phyloP scores from a whole-genome alignment of 1,140 invertebrate genomes.

The Sinella curviseta region DNA sequence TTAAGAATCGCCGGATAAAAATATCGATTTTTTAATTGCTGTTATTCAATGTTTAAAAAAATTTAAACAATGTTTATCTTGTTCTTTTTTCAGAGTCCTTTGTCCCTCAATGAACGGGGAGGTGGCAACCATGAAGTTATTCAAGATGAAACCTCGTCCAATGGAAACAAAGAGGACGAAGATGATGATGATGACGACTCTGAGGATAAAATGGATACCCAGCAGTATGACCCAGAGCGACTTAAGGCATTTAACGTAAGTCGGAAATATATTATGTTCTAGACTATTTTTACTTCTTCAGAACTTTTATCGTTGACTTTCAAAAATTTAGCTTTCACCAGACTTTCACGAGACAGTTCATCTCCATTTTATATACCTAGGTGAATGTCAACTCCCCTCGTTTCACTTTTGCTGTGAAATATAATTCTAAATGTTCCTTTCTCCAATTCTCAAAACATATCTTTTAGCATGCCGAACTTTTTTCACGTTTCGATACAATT shows the following conservation, averaged over 20 bases:
- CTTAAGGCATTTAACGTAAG: constrained; percentile 96
- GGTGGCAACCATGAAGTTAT: constrained; percentile 61
- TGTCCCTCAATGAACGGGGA: constrained; percentile 58
- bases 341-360: too few species aligned
- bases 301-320: not conserved
- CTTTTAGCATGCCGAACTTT: not conserved
- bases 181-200: constrained; percentile 81
- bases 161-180: constrained; percentile 86
- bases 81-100: constrained; percentile 62
- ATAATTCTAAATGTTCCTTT: too few species aligned
- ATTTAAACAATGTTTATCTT: too few species aligned
- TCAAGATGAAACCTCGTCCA: constrained; percentile 86
- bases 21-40: too few species aligned
- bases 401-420: too few species aligned
- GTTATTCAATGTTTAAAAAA: too few species aligned
- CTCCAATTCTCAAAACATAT: not conserved
- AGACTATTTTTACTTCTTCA: too few species aligned
- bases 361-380: too few species aligned
- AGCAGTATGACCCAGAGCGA: constrained; percentile 89
- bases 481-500: not conserved
- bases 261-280: too few species aligned
- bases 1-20: too few species aligned
- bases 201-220: constrained; percentile 81
- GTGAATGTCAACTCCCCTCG: too few species aligned
- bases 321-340: not conserved